Base-by-base conservation (phyloP, 2,797 vertebrate species). In the Poecilia picta region DNA sequence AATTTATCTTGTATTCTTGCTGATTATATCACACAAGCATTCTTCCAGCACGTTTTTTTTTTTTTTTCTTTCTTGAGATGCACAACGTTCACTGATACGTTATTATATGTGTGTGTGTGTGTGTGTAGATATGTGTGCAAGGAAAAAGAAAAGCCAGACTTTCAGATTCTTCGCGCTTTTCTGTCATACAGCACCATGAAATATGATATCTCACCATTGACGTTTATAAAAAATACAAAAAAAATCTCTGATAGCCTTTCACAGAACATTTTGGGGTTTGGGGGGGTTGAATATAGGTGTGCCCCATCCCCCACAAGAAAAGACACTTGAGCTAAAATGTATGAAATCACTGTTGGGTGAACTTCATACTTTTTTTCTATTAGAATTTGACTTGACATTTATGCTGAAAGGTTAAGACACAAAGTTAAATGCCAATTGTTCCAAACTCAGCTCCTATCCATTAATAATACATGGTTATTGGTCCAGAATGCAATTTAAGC, bases 361-460 rank as follows among this genome's bases (percentile, higher is more conserved):
- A 83, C 79, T 86, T 77, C 73, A 87, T 83, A 88, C 82, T 86
- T 87, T 83, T 86, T 83, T 90, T 89, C 70, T 83, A 77, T 90
- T 87, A 88, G 73, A 81, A 91, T 92, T 72, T 88, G 68, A 83
- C 84, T 87, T 92, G 90, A 89, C 86, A 93, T 94, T 94, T 90
- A 84, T 87, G 74, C 84, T 85, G 86, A 92, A 93, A 92, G 91
- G 90, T 92, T 92, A 92, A 83, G 81, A 88, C 78, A 83, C 80
- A 90, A 87, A 89, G 81, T 89, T 87, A 92, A 94, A 93, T 91
- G 90, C 89, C 90, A 92, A 77, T 91, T 93, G 85, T 88, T 90
- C 79, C 79, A 87, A 91, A 87, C 80, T 78, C 72, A 49, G 79
- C 81, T 85, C 81, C 76, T 72, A 76, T 81, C 78, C 77, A 87